Conservation (phyloP, 2,113 vertebrate species). For the Colinus virginianus region DNA sequence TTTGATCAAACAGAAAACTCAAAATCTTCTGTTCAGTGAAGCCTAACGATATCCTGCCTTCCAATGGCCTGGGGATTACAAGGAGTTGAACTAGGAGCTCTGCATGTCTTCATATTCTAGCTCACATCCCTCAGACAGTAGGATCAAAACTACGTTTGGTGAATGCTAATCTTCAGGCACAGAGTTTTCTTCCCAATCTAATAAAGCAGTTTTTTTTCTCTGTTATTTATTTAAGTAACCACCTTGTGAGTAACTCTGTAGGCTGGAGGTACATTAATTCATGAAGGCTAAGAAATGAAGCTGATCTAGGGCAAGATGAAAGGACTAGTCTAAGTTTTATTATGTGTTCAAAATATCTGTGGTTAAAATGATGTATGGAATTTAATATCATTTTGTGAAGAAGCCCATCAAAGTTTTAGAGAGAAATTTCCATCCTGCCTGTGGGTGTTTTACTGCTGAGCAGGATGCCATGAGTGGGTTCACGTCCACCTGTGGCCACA, state of each 20-base stretch:
- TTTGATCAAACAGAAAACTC: neutral
- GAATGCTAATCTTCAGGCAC: neutral
- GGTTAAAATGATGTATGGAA: neutral
- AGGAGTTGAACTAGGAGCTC: neutral
- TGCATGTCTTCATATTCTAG: neutral
- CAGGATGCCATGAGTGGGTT: neutral
- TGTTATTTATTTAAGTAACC: neutral
- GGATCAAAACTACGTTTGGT: neutral
- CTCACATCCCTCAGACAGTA: neutral
- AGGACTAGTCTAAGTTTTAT: neutral
- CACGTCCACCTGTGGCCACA: neutral
- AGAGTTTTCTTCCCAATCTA: neutral
- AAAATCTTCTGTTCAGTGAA: neutral
- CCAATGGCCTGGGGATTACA: neutral
- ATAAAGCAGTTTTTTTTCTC: neutral
- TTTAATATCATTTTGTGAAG: neutral
- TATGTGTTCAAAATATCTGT: neutral
- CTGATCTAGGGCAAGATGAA: neutral
- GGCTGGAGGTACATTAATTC: neutral
- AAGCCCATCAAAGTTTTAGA: neutral
- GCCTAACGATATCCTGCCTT: neutral
- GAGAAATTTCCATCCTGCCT: neutral
- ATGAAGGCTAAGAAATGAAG: neutral
- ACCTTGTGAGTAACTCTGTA: neutral
- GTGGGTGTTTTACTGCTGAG: neutral